phyloP scores from a whole-genome alignment of 2,888 invertebrate genomes.

The Ischnura elegans region DNA sequence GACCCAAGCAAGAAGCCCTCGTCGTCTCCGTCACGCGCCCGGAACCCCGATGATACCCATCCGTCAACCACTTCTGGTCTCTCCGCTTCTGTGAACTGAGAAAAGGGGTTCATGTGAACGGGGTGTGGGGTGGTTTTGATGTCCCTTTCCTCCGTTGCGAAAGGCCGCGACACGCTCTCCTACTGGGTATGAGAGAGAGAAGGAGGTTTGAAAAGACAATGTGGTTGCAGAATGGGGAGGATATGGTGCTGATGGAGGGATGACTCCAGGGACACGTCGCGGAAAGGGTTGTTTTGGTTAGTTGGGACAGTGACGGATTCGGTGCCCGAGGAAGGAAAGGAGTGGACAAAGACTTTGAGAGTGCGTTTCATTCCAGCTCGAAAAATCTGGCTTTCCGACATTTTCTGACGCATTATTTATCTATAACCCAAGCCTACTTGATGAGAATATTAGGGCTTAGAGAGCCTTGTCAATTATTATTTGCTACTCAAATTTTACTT shows the following conservation, averaged over 20 bases:
- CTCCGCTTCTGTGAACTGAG: background rate
- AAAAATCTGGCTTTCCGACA: no score
- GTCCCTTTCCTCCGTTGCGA: background rate
- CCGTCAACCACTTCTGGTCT: background rate
- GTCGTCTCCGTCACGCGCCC: background rate
- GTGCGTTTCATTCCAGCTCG: no score
- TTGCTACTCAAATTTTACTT: no score
- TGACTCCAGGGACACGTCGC: background rate
- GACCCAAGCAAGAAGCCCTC: background rate
- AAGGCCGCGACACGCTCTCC: background rate
- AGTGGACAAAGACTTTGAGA: no score
- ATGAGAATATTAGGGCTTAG: no score
- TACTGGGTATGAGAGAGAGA: background rate
- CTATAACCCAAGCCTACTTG: no score
- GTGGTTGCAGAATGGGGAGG: background rate
- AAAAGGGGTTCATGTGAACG: background rate
- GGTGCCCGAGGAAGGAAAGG: background rate
- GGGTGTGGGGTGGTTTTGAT: background rate
- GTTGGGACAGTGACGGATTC: background rate
- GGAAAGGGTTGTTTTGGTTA: background rate
- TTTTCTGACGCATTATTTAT: no score
- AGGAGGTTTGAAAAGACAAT: background rate
- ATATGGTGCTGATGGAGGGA: background rate
- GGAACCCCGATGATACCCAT: background rate
- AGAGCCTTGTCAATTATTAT: no score